Conservation (phyloP, 2,113 vertebrate genomes). For the Mastomys coucha region DNA sequence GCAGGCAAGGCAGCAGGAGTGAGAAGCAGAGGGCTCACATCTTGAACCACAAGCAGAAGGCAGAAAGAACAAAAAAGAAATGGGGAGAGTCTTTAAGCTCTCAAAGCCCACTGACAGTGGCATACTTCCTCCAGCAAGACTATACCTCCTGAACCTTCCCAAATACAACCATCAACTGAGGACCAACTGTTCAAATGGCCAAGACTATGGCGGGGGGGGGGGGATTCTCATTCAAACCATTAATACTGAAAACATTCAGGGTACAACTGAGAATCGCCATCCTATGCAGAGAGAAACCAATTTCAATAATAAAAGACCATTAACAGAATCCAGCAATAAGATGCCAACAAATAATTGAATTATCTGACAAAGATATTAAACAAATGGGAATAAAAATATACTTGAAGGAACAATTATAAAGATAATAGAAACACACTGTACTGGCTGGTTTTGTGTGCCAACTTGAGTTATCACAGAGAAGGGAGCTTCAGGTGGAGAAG, state of each 20-base stretch:
- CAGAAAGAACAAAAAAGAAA: neutral
- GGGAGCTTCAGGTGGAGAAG: too few species aligned
- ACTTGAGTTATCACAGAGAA: too few species aligned
- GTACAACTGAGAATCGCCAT: neutral
- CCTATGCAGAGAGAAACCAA: neutral
- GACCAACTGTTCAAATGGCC: neutral
- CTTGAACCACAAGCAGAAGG: neutral
- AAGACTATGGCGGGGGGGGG: neutral
- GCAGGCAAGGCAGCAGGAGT: neutral
- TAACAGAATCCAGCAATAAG: neutral
- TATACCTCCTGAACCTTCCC: neutral
- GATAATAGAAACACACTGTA: neutral
- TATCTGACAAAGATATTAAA: neutral
- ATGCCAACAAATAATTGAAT: neutral
- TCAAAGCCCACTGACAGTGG: neutral
- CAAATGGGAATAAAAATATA: neutral
- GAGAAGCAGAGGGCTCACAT: neutral
- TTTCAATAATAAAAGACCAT: neutral
- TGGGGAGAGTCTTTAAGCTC: neutral
- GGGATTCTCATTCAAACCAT: neutral
- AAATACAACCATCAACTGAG: neutral
- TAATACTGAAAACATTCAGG: constrained; percentile 2
- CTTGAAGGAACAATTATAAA: neutral
- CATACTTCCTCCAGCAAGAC: neutral
- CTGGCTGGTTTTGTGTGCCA: too few species aligned